A percentile compares a stretch with the other conserved stretches of the same genome.
Evolutionary conservation across 2,888 invertebrate species (phyloP).

Genomic region (Julus scanicus): DNA sequence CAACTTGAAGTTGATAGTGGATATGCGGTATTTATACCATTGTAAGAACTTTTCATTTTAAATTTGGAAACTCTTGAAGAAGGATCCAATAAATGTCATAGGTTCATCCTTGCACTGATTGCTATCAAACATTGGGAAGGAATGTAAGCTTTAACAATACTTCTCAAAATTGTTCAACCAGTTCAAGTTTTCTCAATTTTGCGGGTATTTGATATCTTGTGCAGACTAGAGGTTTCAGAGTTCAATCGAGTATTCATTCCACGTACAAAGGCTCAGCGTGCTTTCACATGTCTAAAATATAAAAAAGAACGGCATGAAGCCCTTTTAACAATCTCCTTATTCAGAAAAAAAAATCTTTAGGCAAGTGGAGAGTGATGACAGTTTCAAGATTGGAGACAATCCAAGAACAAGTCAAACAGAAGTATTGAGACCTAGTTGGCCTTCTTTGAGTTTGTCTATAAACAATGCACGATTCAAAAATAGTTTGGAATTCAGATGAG

Average conservation of each 20-base stretch:
- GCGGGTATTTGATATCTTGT: neutral
- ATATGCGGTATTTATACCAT: too few species aligned
- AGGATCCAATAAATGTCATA: too few species aligned
- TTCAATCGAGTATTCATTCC: neutral
- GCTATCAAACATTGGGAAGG: too few species aligned
- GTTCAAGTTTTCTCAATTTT: too few species aligned
- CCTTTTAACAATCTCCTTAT: neutral
- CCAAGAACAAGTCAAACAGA: neutral
- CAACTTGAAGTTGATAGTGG: too few species aligned
- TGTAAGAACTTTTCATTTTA: too few species aligned
- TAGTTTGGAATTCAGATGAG: neutral
- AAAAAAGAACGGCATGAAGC: neutral
- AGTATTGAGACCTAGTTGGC: neutral
- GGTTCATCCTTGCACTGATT: too few species aligned
- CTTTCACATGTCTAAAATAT: neutral
- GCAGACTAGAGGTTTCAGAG: constrained; percentile 5
- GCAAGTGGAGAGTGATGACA: neutral
- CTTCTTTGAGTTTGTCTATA: neutral
- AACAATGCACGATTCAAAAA: neutral
- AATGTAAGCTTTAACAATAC: too few species aligned
- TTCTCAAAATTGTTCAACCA: too few species aligned
- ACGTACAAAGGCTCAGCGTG: neutral
- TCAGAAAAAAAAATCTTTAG: neutral
- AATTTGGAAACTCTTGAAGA: too few species aligned
- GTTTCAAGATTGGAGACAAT: neutral